A percentile compares a stretch with the other conserved stretches of the same genome.
These are phyloP conservation scores for Brachyalestes nurse DNA, from an alignment of 2,797 vertebrate species.

Conservation along the genomic window DNA sequence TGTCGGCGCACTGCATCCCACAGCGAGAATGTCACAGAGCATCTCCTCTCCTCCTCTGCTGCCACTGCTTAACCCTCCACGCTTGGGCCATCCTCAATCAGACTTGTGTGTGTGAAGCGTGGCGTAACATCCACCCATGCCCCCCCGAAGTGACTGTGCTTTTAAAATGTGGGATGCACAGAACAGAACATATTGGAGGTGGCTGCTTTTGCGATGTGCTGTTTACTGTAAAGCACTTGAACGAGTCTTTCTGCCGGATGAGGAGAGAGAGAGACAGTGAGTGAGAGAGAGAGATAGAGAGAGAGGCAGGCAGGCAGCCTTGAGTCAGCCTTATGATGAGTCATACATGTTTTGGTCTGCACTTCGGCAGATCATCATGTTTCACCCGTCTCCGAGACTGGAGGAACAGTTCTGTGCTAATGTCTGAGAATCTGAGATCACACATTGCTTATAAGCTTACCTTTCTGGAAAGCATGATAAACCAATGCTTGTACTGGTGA, in stretches of 20 bases:
- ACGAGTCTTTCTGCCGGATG: conserved; percentile 10
- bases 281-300: neutral
- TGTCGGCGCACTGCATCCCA: conserved; percentile 17
- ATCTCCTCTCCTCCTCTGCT: conserved; percentile 15
- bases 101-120: neutral
- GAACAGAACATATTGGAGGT: conserved; percentile 15
- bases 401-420: conserved; percentile 13
- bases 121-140: neutral
- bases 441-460: conserved; percentile 17
- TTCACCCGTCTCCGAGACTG: conserved; percentile 9
- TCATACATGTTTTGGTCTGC: conserved; percentile 35
- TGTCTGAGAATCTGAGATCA: conserved; percentile 33
- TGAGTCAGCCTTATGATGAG: conserved; percentile 43
- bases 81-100: neutral
- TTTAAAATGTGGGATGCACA: neutral
- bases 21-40: conserved; percentile 35
- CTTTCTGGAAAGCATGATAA: neutral
- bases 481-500: neutral
- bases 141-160: neutral
- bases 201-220: neutral
- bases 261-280: conserved; percentile 22
- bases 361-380: conserved; percentile 19
- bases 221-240: conserved; percentile 10
- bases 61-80: neutral
- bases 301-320: conserved; percentile 16